A percentile compares a stretch with the other conserved stretches of the same genome.
phyloP scores from a whole-genome alignment of 2,113 vertebrate species.

The Anguilla rostrata region DNA sequence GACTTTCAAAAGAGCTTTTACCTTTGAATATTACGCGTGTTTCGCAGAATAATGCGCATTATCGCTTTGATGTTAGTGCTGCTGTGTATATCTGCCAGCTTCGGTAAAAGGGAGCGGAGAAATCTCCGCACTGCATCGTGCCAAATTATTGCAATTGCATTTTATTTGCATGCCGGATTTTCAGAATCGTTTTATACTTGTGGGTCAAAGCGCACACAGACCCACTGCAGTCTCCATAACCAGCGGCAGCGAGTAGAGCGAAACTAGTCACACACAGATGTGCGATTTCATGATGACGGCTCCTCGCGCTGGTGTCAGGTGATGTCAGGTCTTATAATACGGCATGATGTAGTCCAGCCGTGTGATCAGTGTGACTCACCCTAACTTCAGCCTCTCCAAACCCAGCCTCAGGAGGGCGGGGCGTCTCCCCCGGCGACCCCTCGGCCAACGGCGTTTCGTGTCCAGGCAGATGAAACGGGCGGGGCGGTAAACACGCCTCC shows the following conservation, averaged over 20 bases:
- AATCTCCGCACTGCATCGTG: neutral
- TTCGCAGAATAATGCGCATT: neutral
- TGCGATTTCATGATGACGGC: neutral
- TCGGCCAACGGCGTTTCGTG: neutral
- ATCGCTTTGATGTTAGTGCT: neutral
- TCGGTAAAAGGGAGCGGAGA: neutral
- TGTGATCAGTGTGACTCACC: neutral
- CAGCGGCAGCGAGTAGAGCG: neutral
- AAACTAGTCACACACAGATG: neutral
- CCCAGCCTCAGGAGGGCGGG: neutral
- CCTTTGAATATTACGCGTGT: neutral
- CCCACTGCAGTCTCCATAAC: no score
- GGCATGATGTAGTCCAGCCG: neutral
- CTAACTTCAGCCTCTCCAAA: neutral
- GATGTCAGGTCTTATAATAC: neutral
- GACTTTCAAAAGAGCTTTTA: constrained; percentile 61
- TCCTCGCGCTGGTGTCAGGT: neutral
- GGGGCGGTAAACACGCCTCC: neutral
- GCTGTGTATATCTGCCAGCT: neutral
- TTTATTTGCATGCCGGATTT: neutral
- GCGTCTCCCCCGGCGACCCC: neutral
- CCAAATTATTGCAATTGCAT: neutral
- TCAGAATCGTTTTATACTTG: neutral
- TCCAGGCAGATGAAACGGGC: neutral
- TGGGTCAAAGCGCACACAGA: neutral